Evolutionary conservation across 1,140 invertebrate genomes (phyloP).

Genomic region (Saccostrea cuccullata): DNA sequence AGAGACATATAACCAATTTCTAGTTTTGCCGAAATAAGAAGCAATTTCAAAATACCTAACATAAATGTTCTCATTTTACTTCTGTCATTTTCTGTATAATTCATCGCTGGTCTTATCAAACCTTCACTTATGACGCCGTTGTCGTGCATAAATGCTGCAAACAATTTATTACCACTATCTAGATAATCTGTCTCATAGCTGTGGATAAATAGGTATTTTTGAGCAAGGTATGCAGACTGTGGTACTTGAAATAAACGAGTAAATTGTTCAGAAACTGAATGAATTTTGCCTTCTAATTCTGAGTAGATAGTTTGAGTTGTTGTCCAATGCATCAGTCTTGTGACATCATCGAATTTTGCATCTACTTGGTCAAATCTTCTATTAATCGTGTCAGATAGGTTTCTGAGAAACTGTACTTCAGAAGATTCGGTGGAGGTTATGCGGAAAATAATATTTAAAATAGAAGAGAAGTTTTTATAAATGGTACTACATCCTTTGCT

Average conservation of each 20-base stretch:
- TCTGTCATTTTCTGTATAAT: neutral
- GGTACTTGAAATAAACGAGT: neutral
- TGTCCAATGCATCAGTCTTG: neutral
- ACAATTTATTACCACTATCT: neutral
- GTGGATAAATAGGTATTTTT: neutral
- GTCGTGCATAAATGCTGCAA: neutral
- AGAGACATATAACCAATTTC: neutral
- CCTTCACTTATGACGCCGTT: neutral
- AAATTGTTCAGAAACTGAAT: neutral
- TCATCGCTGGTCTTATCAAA: neutral
- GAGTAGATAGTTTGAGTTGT: neutral
- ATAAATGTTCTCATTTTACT: neutral
- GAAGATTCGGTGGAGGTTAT: neutral
- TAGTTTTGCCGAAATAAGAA: neutral
- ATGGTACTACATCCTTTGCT: neutral
- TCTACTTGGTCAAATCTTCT: neutral
- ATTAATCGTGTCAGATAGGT: neutral
- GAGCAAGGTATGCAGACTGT: neutral
- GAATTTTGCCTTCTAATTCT: neutral
- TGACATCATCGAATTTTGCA: neutral
- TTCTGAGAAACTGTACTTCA: neutral
- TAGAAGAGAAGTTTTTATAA: neutral
- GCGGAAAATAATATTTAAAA: neutral
- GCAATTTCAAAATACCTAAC: neutral
- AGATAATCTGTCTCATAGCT: neutral